phyloP scores from a whole-genome alignment of 2,797 vertebrate genomes.

The Enoplosus armatus region DNA sequence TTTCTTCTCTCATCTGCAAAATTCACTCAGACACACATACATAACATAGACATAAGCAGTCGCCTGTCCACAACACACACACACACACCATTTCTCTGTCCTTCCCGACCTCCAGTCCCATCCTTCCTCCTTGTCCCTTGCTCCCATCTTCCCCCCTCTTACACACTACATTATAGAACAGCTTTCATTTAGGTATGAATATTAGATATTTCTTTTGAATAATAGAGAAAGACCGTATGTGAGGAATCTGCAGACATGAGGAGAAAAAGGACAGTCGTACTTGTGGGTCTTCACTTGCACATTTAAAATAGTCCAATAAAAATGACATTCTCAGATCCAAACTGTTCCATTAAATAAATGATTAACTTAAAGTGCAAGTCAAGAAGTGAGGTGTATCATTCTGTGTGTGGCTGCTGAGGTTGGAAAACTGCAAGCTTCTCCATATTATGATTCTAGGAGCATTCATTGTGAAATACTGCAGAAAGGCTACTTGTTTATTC shows the following conservation, averaged over 20 bases:
- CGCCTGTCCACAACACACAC: conserved; percentile 15
- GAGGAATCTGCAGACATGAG: conserved; percentile 75
- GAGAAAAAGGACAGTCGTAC: conserved; percentile 63
- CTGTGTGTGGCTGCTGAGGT: conserved; percentile 3
- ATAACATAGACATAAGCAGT: conserved; percentile 37
- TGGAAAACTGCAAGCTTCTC: conserved; percentile 18
- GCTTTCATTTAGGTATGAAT: conserved; percentile 86
- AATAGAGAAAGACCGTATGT: conserved; percentile 75
- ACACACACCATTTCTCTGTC: conserved; percentile 22
- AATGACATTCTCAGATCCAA: conserved; percentile 74
- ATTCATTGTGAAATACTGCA: conserved; percentile 20
- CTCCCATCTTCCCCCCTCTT: conserved; percentile 54
- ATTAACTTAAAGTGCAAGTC: conserved; percentile 73
- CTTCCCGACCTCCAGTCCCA: conserved; percentile 40
- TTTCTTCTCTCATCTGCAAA: conserved; percentile 15
- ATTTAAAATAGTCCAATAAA: conserved; percentile 79
- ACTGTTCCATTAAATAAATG: conserved; percentile 80
- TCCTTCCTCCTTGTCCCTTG: conserved; percentile 58
- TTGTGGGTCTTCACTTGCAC: conserved; percentile 59
- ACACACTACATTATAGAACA: conserved; percentile 83
- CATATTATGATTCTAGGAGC: not conserved
- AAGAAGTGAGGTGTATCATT: conserved; percentile 43
- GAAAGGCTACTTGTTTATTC: not conserved
- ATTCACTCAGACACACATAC: conserved; percentile 12
- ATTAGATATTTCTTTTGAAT: conserved; percentile 83